Evolutionary conservation across 1,140 invertebrate genomes (phyloP).

Genomic region (Eurosta solidaginis): DNA sequence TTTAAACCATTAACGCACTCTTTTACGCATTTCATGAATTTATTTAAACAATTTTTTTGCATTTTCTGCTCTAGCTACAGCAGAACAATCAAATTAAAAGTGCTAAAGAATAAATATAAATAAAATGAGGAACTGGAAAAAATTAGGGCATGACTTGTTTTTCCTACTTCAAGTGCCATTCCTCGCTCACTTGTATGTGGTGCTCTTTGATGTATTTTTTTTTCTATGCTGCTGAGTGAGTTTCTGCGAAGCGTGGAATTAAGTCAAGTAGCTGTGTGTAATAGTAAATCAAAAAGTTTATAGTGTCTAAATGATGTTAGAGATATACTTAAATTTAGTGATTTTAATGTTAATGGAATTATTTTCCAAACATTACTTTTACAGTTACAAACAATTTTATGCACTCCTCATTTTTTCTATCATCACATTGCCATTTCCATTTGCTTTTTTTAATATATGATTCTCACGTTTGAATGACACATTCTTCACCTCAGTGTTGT

Average conservation of each 20-base stretch:
- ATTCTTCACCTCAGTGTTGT: slow-evolving; percentile 15
- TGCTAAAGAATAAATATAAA: neutral
- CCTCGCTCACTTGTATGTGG: neutral
- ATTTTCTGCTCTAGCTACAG: neutral
- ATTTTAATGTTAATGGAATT: too few relatives aligned
- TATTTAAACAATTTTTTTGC: neutral
- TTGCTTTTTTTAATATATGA: slow-evolving; percentile 13
- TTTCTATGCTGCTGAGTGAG: neutral
- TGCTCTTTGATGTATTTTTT: neutral
- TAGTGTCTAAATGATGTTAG: too few relatives aligned
- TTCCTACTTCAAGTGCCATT: neutral
- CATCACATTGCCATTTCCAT: neutral
- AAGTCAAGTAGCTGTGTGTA: neutral
- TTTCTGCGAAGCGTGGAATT: neutral
- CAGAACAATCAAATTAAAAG: too few relatives aligned
- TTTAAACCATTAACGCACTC: neutral
- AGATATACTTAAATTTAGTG: too few relatives aligned
- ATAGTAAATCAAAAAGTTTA: neutral
- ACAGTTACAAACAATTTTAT: neutral
- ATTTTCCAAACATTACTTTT: neutral
- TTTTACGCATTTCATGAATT: neutral
- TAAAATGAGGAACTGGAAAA: neutral
- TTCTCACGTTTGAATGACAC: slow-evolving; percentile 26
- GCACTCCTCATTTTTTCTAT: neutral
- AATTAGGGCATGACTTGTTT: neutral